phyloP scores from a whole-genome alignment of 1,140 invertebrate species.

The Lasioglossum baleicum region DNA sequence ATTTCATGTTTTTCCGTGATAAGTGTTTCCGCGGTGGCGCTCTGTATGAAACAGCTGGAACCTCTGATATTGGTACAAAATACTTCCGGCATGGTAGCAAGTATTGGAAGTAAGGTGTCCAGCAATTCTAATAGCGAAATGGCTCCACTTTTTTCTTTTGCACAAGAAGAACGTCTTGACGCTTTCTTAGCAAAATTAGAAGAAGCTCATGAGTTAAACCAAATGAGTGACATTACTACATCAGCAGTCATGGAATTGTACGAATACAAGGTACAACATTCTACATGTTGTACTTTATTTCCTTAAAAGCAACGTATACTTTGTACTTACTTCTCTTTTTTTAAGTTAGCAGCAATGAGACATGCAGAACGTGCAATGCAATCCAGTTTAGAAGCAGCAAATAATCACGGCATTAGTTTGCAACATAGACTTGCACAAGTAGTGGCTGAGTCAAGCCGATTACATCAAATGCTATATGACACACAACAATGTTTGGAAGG shows the following conservation, averaged over 20 bases:
- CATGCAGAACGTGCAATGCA: constrained; percentile 79
- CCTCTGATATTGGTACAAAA: constrained; percentile 73
- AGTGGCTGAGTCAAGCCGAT: constrained; percentile 76
- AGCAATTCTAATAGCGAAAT: constrained; percentile 49
- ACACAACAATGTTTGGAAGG: constrained; percentile 80
- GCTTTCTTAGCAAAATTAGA: constrained; percentile 77
- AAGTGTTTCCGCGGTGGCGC: constrained; percentile 75
- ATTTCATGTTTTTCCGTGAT: constrained; percentile 42
- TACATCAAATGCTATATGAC: constrained; percentile 80
- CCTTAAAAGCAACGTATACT: background rate
- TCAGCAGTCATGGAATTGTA: constrained; percentile 87
- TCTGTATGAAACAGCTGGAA: constrained; percentile 78
- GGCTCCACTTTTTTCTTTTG: constrained; percentile 71
- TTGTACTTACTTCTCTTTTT: constrained; percentile 9
- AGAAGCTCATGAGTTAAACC: constrained; percentile 73
- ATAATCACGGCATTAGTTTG: constrained; percentile 77
- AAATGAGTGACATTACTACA: constrained; percentile 81
- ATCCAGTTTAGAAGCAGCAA: constrained; percentile 80
- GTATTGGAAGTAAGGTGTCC: constrained; percentile 40
- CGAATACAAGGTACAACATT: constrained; percentile 81
- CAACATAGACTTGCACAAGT: constrained; percentile 80
- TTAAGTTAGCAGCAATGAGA: constrained; percentile 77
- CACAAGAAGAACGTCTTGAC: constrained; percentile 80
- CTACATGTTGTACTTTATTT: background rate
- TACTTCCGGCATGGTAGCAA: constrained; percentile 51